These are phyloP conservation scores for Plemyria rubiginata DNA, from an alignment of 2,888 invertebrate genomes.

Conservation along the genomic window DNA sequence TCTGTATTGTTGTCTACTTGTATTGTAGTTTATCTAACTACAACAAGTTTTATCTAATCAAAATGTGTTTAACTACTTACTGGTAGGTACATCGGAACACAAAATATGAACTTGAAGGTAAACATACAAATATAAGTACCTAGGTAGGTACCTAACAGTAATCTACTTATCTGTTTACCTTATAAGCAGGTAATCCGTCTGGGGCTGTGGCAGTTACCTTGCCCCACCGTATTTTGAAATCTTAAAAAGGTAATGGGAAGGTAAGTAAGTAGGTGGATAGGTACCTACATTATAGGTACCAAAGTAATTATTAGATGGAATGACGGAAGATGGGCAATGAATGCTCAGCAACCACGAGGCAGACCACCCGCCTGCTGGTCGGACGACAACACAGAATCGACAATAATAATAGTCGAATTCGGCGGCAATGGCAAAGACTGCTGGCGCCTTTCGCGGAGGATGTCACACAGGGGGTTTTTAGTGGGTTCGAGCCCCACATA, in stretches of 20 bases:
- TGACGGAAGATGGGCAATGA: too few species aligned
- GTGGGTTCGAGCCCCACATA: too few species aligned
- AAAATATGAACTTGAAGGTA: neutral
- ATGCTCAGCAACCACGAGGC: too few species aligned
- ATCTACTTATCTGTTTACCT: too few species aligned
- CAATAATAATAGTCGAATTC: too few species aligned
- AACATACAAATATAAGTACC: neutral
- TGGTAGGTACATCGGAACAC: neutral
- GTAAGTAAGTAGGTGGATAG: neutral
- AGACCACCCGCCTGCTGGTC: too few species aligned
- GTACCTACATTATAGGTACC: too few species aligned
- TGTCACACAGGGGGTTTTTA: too few species aligned
- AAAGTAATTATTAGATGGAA: too few species aligned
- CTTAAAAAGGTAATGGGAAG: neutral
- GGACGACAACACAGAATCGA: too few species aligned
- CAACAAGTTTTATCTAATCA: conserved; percentile 1
- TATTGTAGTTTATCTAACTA: neutral
- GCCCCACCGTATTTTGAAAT: neutral
- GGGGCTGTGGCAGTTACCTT: neutral
- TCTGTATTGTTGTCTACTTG: neutral
- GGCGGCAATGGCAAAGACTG: too few species aligned
- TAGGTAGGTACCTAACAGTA: neutral
- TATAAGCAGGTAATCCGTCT: neutral
- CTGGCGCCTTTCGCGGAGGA: too few species aligned
- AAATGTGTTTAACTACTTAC: conserved; percentile 1